These are phyloP conservation scores for Temnothorax ravouxi DNA, from an alignment of 2,888 invertebrate species.

Conservation along the genomic window DNA sequence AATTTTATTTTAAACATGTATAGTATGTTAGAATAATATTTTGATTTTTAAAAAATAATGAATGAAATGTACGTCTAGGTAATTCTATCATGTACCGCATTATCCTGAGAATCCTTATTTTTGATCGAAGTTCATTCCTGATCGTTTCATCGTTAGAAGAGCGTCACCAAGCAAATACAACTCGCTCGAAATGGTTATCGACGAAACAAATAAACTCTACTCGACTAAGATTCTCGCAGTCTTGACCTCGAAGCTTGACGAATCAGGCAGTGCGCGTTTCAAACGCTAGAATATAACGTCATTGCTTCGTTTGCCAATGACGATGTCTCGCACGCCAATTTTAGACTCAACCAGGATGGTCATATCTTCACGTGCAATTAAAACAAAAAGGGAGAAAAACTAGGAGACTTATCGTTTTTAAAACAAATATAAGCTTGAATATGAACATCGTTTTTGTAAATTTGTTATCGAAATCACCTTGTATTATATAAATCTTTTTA, in stretches of 20 bases:
- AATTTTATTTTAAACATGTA: background rate
- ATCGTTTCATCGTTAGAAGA: slow-evolving; percentile 17
- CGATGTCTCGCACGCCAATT: background rate
- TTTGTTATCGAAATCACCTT: background rate
- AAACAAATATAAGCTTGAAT: background rate
- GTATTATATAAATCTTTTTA: slow-evolving; percentile 1
- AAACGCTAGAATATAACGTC: slow-evolving; percentile 8
- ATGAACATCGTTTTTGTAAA: background rate
- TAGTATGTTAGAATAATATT: background rate
- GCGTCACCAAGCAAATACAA: slow-evolving; percentile 27
- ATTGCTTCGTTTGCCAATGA: background rate
- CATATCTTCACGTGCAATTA: background rate
- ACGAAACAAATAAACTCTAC: slow-evolving; percentile 38
- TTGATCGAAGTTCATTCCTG: slow-evolving; percentile 19
- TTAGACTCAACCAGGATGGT: background rate
- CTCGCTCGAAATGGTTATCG: slow-evolving; percentile 26
- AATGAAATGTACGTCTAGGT: background rate
- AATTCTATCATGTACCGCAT: background rate
- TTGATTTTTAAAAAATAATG: background rate
- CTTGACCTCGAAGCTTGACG: slow-evolving; percentile 8
- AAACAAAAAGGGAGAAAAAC: background rate
- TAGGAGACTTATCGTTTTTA: background rate
- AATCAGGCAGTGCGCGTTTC: background rate
- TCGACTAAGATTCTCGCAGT: background rate
- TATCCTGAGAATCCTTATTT: slow-evolving; percentile 10